Percentiles rank a stretch among this genome's conserved stretches.
phyloP scores from a whole-genome alignment of 2,797 vertebrate species.

The Argentina silus region DNA sequence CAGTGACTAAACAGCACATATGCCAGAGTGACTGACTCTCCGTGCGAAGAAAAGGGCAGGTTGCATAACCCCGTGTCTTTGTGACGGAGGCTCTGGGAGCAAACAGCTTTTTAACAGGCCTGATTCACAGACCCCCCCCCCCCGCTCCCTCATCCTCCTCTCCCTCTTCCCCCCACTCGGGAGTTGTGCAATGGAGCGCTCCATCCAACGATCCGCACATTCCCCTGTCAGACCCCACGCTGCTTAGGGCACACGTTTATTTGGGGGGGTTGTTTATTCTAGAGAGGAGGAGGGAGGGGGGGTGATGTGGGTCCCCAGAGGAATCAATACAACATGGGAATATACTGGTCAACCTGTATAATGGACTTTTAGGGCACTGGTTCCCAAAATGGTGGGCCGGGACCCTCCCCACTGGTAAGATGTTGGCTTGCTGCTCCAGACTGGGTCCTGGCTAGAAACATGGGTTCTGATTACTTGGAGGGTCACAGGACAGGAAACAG shows the following conservation, averaged over 20 bases:
- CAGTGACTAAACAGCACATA: too few relatives aligned
- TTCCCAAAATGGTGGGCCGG: conserved; percentile 27
- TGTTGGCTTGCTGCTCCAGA: not conserved
- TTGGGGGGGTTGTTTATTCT: conserved; percentile 47
- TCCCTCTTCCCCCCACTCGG: conserved; percentile 9
- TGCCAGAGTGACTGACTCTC: too few relatives aligned
- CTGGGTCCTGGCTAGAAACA: not conserved
- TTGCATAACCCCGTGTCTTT: conserved; percentile 48
- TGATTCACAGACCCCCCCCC: conserved; percentile 43
- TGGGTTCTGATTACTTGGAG: not conserved
- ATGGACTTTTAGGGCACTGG: conserved; percentile 9
- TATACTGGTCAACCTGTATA: conserved; percentile 35
- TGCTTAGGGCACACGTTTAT: conserved; percentile 33
- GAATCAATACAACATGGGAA: conserved; percentile 37
- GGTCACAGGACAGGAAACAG: not conserved
- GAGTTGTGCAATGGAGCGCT: conserved; percentile 27
- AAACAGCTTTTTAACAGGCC: conserved; percentile 48
- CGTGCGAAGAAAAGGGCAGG: not conserved
- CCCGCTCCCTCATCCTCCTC: not conserved
- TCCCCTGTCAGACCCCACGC: conserved; percentile 39
- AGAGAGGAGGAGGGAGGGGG: conserved; percentile 3
- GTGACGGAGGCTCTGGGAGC: conserved; percentile 42
- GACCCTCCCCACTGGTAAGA: not conserved
- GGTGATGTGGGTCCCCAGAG: not conserved
- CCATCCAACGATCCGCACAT: not conserved